Evolutionary conservation across 2,888 invertebrate species (phyloP).

Genomic region (Stenotaenia linearis): DNA sequence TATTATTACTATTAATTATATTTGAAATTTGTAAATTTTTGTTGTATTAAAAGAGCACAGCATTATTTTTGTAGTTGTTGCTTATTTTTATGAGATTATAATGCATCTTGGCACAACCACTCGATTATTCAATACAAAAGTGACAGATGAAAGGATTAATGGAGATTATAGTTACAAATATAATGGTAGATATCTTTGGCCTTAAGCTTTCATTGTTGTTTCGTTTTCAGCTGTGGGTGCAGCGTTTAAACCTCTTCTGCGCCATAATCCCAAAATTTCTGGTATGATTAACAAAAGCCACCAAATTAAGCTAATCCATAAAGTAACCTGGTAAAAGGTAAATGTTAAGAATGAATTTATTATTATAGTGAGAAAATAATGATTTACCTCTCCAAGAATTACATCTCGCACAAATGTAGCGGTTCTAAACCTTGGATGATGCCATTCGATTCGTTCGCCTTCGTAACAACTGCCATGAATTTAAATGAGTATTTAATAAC

Average conservation of each 20-base stretch:
- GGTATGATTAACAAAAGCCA: slow-evolving; percentile 7
- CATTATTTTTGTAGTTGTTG: neutral
- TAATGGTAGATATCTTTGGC: neutral
- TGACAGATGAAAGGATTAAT: too few species aligned
- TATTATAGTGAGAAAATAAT: neutral
- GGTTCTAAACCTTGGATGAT: neutral
- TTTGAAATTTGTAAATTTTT: slow-evolving; percentile 19
- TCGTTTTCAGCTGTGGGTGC: neutral
- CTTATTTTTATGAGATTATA: neutral
- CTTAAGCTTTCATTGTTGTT: neutral
- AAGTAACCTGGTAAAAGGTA: neutral
- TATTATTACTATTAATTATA: neutral
- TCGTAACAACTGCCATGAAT: neutral
- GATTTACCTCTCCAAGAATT: neutral
- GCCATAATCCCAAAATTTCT: neutral
- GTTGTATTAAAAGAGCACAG: slow-evolving; percentile 5
- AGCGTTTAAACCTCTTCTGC: neutral
- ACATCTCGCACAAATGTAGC: neutral
- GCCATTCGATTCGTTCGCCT: neutral
- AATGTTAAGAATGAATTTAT: neutral
- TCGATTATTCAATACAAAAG: too few species aligned
- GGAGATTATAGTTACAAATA: neutral
- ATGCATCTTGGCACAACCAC: too few species aligned
- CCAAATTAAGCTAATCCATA: slow-evolving; percentile 6
- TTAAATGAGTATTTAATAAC: neutral